Conservation (phyloP, 2,113 vertebrate genomes). For the Centropristis striata region DNA sequence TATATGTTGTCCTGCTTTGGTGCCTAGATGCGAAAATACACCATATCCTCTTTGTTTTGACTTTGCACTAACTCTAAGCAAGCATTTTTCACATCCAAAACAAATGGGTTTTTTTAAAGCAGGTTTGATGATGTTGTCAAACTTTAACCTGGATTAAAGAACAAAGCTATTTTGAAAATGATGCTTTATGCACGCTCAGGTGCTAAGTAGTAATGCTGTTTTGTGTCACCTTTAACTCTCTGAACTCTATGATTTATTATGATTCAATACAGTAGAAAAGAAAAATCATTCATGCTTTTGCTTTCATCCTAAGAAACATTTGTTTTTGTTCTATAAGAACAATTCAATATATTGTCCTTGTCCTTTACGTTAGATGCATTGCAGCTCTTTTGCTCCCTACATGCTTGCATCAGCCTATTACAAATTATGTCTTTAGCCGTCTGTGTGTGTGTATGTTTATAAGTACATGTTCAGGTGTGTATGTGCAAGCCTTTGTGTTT, state of each 20-base stretch:
- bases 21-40: not conserved
- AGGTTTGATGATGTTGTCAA: not conserved
- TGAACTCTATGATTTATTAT: not conserved
- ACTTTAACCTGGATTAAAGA: not conserved
- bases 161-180: not conserved
- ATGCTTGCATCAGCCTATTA: not conserved
- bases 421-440: not conserved
- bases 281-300: not conserved
- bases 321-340: not conserved
- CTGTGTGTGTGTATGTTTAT: constrained; percentile 21
- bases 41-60: not conserved
- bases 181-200: not conserved
- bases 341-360: not conserved
- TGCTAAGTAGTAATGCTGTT: not conserved
- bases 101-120: not conserved
- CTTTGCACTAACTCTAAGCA: not conserved
- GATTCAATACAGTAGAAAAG: not conserved
- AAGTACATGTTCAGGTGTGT: constrained; percentile 32
- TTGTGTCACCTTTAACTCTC: not conserved
- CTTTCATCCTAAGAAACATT: not conserved
- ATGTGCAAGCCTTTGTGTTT: constrained; percentile 29
- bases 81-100: not conserved
- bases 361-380: not conserved
- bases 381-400: constrained; percentile 4
- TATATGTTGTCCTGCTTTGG: not conserved